Conservation (phyloP, 2,888 invertebrate genomes). For the Syrphus vitripennis region DNA sequence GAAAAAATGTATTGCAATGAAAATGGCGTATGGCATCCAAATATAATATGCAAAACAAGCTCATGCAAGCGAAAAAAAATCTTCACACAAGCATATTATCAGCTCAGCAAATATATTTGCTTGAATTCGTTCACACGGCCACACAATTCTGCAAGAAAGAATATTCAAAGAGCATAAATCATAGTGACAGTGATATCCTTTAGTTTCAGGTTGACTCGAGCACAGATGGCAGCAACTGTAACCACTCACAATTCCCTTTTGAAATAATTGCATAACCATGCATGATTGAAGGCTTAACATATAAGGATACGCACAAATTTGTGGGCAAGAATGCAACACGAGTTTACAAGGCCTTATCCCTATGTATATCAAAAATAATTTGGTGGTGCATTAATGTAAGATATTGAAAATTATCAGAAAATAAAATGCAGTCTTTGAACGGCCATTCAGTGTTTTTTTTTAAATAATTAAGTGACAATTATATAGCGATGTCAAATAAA, state of each 20-base stretch:
- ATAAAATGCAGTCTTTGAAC: too few relatives aligned
- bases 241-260: constrained; percentile 20
- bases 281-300: constrained; percentile 13
- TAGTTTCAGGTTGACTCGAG: background rate
- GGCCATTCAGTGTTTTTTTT: too few relatives aligned
- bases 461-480: too few relatives aligned
- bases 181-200: constrained; percentile 31
- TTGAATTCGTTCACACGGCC: background rate
- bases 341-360: background rate
- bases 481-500: too few relatives aligned
- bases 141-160: background rate
- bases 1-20: background rate
- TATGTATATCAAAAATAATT: constrained; percentile 8
- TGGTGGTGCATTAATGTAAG: constrained; percentile 9
- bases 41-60: background rate
- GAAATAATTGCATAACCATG: constrained; percentile 16
- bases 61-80: constrained; percentile 24
- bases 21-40: background rate
- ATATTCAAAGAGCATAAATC: constrained; percentile 29
- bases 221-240: background rate
- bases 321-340: background rate
- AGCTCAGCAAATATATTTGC: background rate
- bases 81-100: background rate
- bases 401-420: too few relatives aligned
- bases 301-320: too few relatives aligned